Evolutionary conservation across 2,113 vertebrate species (phyloP).

Genomic region (Cebus imitator): DNA sequence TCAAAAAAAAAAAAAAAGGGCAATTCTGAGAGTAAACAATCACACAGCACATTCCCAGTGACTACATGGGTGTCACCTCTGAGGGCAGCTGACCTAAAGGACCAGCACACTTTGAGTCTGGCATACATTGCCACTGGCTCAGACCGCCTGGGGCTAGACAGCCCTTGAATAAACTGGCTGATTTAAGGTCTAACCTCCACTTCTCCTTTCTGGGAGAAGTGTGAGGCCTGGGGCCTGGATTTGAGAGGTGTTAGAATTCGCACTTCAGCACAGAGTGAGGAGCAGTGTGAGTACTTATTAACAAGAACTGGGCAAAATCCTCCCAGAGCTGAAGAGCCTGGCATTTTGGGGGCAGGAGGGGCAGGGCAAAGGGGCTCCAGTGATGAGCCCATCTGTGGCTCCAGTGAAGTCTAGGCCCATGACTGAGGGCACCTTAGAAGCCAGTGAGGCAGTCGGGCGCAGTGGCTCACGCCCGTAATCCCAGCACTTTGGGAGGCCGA

Average conservation of each 20-base stretch:
- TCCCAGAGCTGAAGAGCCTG: background rate
- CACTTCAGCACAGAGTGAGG: background rate
- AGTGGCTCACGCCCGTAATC: no score
- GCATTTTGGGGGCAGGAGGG: background rate
- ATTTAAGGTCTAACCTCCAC: background rate
- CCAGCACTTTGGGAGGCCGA: no score
- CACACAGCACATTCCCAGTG: background rate
- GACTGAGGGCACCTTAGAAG: background rate
- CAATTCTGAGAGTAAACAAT: background rate
- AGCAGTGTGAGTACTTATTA: background rate
- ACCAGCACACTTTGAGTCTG: background rate
- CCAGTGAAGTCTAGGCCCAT: background rate
- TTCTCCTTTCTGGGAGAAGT: background rate
- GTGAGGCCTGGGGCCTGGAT: fast-evolving
- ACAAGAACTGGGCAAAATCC: background rate
- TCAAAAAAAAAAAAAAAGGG: background rate
- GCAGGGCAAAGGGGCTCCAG: background rate
- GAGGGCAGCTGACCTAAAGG: background rate
- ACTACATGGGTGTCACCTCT: background rate
- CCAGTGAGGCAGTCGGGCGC: no score
- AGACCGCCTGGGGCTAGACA: background rate
- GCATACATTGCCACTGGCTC: background rate
- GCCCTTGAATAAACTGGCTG: fast-evolving
- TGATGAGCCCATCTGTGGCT: background rate
- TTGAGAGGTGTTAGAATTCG: background rate